phyloP scores from a whole-genome alignment of 2,888 invertebrate genomes.

The Megamerina dolium region DNA sequence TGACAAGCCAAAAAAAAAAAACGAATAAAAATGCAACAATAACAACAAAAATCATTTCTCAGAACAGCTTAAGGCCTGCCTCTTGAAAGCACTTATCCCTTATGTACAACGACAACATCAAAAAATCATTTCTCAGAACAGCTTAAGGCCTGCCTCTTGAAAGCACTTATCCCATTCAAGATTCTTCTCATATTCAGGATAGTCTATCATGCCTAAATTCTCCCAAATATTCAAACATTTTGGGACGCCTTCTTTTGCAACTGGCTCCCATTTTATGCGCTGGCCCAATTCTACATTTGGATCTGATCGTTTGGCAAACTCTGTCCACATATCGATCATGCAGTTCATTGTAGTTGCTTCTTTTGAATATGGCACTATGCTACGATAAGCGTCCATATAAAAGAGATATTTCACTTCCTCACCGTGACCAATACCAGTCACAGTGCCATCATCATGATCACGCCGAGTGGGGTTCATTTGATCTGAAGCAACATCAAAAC shows the following conservation, averaged over 20 bases:
- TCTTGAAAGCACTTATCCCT: conserved; percentile 12
- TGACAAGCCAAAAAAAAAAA: too few species aligned
- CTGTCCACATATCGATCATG: conserved; percentile 40
- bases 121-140: conserved; percentile 24
- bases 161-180: conserved; percentile 11
- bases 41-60: too few species aligned
- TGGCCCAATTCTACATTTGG: conserved; percentile 33
- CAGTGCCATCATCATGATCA: conserved; percentile 21
- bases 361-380: conserved; percentile 23
- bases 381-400: conserved; percentile 29
- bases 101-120: too few species aligned
- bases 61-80: conserved; percentile 20
- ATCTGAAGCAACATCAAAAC: conserved; percentile 42
- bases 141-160: conserved; percentile 10
- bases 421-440: conserved; percentile 39
- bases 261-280: conserved; percentile 28
- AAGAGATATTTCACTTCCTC: conserved; percentile 46
- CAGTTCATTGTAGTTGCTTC: conserved; percentile 39
- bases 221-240: conserved; percentile 37
- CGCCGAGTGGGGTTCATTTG: conserved; percentile 39
- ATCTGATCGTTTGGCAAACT: conserved; percentile 38
- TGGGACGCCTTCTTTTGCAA: conserved; percentile 12
- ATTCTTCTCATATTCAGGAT: conserved; percentile 33
- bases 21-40: too few species aligned
- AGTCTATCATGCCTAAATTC: conserved; percentile 28